These are phyloP conservation scores for Aplidium turbinatum DNA, from an alignment of 23 tunicate species.

Conservation along the genomic window DNA sequence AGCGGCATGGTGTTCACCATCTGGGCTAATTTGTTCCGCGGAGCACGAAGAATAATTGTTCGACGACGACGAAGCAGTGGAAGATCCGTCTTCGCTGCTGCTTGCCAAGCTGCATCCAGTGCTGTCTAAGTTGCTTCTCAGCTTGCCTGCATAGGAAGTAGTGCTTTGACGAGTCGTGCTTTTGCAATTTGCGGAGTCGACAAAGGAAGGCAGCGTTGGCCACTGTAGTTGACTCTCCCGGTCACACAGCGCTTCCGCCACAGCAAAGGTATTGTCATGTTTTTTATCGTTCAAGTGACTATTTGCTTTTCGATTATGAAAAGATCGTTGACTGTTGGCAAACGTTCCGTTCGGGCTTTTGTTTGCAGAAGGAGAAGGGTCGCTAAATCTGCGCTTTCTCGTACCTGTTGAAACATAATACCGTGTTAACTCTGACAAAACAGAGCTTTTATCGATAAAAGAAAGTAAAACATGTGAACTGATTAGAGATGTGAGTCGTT, in stretches of 20 bases:
- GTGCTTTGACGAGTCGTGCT: not conserved
- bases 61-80: constrained; percentile 24
- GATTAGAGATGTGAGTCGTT: too few species aligned
- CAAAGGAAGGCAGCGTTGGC: constrained; percentile 16
- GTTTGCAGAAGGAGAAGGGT: not conserved
- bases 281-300: too few species aligned
- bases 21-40: constrained; percentile 14
- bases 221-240: constrained; percentile 2
- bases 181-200: not conserved
- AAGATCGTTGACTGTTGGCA: not conserved
- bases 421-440: too few species aligned
- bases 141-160: constrained; percentile 39
- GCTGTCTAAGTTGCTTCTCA: constrained; percentile 32
- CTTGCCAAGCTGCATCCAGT: constrained; percentile 45
- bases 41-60: not conserved
- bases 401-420: constrained; percentile 22
- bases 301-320: not conserved
- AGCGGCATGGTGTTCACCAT: too few species aligned
- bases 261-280: too few species aligned
- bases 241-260: not conserved
- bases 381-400: constrained; percentile 11
- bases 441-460: too few species aligned
- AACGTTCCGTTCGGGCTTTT: not conserved
- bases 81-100: constrained; percentile 36
- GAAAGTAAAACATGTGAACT: too few species aligned